Percentiles rank a stretch among this genome's conserved stretches.
These are phyloP conservation scores for Porites cylindrica DNA, from an alignment of 92 coral and sea anemone species.

Conservation along the genomic window DNA sequence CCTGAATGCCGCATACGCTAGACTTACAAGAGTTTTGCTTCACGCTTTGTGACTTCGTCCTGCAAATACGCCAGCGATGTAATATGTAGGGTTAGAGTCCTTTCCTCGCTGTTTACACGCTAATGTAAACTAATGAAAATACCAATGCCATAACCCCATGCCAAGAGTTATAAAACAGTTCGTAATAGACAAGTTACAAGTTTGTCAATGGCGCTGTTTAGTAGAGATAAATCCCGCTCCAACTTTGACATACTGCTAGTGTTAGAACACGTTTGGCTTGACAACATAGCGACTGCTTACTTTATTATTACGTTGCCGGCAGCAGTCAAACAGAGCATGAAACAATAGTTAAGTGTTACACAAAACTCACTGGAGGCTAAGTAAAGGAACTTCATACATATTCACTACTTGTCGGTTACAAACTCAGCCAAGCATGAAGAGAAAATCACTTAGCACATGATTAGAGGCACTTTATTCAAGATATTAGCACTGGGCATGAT, in stretches of 20 bases:
- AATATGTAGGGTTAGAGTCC: conserved; percentile 42
- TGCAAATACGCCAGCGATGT: conserved; percentile 5
- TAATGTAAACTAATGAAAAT: conserved; percentile 47
- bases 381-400: conserved; percentile 47
- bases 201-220: conserved; percentile 23
- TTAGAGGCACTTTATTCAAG: conserved; percentile 21
- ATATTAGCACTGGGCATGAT: conserved; percentile 1
- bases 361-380: conserved; percentile 34
- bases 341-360: conserved; percentile 30
- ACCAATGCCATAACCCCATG: conserved; percentile 34
- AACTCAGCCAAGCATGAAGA: conserved; percentile 34
- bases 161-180: conserved; percentile 5
- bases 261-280: conserved; percentile 1
- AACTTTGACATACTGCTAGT: conserved; percentile 6
- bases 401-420: conserved; percentile 52
- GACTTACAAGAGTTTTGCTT: conserved; percentile 29
- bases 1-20: background rate
- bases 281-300: conserved; percentile 36
- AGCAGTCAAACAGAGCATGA: conserved; percentile 25
- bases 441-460: conserved; percentile 25
- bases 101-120: conserved; percentile 34
- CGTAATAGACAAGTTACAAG: background rate
- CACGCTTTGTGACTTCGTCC: conserved; percentile 43
- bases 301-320: conserved; percentile 26
- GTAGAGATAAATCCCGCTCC: background rate